A percentile compares a stretch with the other conserved stretches of the same genome.
Conservation (phyloP, 1,140 invertebrate genomes). For the Theocolax elegans region DNA sequence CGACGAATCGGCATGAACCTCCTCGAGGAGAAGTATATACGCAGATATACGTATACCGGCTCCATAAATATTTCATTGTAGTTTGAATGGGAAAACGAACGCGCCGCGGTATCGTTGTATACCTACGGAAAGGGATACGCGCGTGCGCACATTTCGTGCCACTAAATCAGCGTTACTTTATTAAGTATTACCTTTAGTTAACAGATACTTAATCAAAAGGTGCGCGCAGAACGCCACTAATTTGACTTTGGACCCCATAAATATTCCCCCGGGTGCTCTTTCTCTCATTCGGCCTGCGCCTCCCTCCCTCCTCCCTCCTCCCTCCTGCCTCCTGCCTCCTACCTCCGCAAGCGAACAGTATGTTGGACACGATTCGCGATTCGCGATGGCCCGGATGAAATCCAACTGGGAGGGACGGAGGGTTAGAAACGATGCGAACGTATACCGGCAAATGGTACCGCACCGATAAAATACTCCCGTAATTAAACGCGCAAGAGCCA, state of each 20-base stretch:
- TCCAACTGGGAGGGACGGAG: constrained; percentile 37
- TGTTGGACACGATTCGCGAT: constrained; percentile 28
- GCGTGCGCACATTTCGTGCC: constrained; percentile 47
- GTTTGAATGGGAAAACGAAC: constrained; percentile 67
- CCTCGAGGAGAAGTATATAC: constrained; percentile 16
- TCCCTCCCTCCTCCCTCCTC: not conserved
- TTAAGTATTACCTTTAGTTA: constrained; percentile 70
- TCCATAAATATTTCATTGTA: constrained; percentile 69
- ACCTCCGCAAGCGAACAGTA: not conserved
- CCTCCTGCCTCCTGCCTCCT: constrained; percentile 2
- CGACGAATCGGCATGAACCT: constrained; percentile 31
- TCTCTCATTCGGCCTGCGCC: not conserved
- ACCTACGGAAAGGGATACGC: constrained; percentile 37
- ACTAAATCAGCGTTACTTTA: constrained; percentile 70
- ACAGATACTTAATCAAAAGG: constrained; percentile 70
- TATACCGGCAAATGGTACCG: constrained; percentile 58
- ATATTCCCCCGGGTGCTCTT: constrained; percentile 53
- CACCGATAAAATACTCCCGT: constrained; percentile 66
- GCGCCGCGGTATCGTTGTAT: constrained; percentile 53
- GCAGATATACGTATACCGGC: constrained; percentile 18
- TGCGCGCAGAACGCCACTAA: constrained; percentile 68
- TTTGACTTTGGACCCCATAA: constrained; percentile 69
- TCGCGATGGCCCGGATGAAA: constrained; percentile 34
- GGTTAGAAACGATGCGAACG: constrained; percentile 47
- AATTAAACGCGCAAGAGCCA: constrained; percentile 64